A percentile compares a stretch with the other conserved stretches of the same genome.
Evolutionary conservation across 2,888 invertebrate genomes (phyloP).

Genomic region (Amphimallon solstitiale): DNA sequence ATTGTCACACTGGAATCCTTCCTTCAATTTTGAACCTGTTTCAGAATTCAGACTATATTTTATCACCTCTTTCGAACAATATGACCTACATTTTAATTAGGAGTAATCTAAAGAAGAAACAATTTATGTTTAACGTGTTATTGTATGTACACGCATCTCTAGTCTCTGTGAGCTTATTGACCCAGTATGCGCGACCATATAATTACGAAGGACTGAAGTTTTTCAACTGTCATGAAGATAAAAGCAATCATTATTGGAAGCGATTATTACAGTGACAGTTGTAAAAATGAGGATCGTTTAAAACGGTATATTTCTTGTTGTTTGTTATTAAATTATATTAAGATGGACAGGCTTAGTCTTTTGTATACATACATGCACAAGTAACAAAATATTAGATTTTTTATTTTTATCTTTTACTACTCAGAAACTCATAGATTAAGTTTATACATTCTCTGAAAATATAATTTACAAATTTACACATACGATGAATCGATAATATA

Average conservation of each 20-base stretch:
- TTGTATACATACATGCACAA: no score
- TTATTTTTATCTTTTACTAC: no score
- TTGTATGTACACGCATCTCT: background rate
- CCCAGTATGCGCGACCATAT: background rate
- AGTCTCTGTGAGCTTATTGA: background rate
- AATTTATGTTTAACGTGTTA: background rate
- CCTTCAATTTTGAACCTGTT: no score
- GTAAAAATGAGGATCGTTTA: slow-evolving; percentile 1
- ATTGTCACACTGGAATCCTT: no score
- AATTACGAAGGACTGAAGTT: background rate
- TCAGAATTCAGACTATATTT: no score
- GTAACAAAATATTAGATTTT: no score
- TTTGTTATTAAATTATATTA: background rate
- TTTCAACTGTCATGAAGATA: background rate
- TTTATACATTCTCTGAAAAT: no score
- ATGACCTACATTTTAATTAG: slow-evolving; percentile 15
- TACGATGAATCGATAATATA: no score
- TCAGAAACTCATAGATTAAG: no score
- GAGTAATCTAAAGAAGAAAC: background rate
- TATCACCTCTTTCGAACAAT: background rate
- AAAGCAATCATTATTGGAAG: slow-evolving; percentile 8
- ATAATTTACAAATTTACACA: no score
- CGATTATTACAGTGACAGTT: background rate
- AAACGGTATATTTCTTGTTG: background rate
- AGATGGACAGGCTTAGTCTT: no score